These are phyloP conservation scores for Laterallus jamaicensis DNA, from an alignment of 2,113 vertebrate species.

Conservation along the genomic window DNA sequence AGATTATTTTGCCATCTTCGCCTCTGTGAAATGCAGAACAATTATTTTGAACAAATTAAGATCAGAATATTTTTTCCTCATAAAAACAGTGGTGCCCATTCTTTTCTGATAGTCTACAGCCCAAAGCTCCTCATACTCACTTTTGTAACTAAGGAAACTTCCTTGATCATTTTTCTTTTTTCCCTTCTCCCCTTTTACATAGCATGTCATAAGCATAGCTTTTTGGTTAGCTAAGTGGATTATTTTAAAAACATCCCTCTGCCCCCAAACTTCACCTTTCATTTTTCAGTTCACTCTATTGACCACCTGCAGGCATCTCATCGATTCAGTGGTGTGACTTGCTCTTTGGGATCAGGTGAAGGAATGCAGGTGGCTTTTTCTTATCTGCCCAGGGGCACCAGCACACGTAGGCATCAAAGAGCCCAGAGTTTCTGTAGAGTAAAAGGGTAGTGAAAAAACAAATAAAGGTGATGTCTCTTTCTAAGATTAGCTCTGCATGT, in stretches of 20 bases:
- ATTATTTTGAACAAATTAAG: background rate
- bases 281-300: background rate
- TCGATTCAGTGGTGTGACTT: background rate
- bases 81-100: background rate
- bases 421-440: background rate
- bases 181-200: background rate
- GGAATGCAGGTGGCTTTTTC: background rate
- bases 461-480: background rate
- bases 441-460: background rate
- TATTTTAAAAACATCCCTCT: background rate
- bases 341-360: background rate
- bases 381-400: background rate
- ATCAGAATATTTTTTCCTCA: background rate
- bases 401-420: background rate
- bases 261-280: background rate
- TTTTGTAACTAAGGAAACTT: background rate
- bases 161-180: background rate
- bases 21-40: background rate
- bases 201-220: background rate
- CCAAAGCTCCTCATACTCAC: background rate
- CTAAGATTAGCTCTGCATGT: background rate
- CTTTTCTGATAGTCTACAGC: background rate
- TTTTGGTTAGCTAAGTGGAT: background rate
- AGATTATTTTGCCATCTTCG: background rate
- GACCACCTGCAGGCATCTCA: background rate